phyloP scores from a whole-genome alignment of 2,113 vertebrate genomes.

The Burhinus bistriatus region DNA sequence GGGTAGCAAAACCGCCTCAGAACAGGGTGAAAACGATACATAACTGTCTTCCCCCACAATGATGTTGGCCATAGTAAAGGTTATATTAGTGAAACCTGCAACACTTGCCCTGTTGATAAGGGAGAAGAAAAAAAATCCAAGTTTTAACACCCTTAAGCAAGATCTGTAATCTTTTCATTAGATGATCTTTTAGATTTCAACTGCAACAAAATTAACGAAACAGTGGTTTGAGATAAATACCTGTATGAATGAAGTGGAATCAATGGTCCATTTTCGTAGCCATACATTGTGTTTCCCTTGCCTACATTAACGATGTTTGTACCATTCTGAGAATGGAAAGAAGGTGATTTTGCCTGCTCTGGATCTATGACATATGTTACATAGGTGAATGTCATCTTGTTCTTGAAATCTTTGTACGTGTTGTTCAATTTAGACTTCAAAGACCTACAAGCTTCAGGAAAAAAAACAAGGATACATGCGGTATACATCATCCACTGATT shows the following conservation, averaged over 20 bases:
- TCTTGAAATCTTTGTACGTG: slow-evolving; percentile 72
- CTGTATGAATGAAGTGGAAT: slow-evolving; percentile 70
- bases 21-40: slow-evolving; percentile 66
- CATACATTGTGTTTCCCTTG: not conserved
- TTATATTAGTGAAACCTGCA: slow-evolving; percentile 77
- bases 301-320: slow-evolving; percentile 61
- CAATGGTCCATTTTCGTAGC: slow-evolving; percentile 72
- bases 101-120: slow-evolving; percentile 65
- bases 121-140: not conserved
- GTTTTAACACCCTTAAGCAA: not conserved
- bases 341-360: not conserved
- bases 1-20: slow-evolving; percentile 43
- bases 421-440: slow-evolving; percentile 50
- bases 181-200: not conserved
- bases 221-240: slow-evolving; percentile 37
- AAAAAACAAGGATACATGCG: not conserved
- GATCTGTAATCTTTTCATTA: not conserved
- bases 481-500: not conserved
- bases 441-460: not conserved
- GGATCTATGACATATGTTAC: slow-evolving; percentile 57
- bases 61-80: not conserved
- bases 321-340: not conserved
- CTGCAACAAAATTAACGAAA: not conserved
- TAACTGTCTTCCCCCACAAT: slow-evolving; percentile 65
- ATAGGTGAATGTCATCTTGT: slow-evolving; percentile 41